phyloP scores from a whole-genome alignment of 2,888 invertebrate genomes.

The Panzeria rudis region DNA sequence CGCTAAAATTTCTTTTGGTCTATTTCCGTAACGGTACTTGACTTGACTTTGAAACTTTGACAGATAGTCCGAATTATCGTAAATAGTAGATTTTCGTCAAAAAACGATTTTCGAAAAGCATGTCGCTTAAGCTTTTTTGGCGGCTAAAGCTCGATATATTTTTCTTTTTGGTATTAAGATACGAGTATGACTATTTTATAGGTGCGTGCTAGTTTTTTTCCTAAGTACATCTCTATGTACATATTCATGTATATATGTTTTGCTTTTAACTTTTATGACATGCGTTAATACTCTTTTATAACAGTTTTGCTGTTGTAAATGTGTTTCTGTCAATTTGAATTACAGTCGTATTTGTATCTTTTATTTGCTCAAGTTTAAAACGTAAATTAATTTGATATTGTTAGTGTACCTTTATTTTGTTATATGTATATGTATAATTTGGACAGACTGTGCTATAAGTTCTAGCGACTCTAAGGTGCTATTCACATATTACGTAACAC shows the following conservation, averaged over 20 bases:
- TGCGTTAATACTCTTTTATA: slow-evolving; percentile 42
- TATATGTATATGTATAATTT: background rate
- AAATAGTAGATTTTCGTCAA: too few species aligned
- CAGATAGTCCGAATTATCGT: too few species aligned
- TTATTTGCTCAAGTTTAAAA: slow-evolving; percentile 51
- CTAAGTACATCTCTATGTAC: background rate
- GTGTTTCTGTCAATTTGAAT: slow-evolving; percentile 2
- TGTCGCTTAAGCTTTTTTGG: too few species aligned
- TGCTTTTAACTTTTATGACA: slow-evolving; percentile 19
- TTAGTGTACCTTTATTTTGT: background rate
- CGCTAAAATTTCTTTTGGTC: too few species aligned
- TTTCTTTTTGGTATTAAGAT: background rate
- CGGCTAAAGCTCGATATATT: too few species aligned
- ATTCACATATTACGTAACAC: too few species aligned
- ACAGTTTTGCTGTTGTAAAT: background rate
- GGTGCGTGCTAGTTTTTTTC: slow-evolving; percentile 42
- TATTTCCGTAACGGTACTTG: too few species aligned
- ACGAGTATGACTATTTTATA: slow-evolving; percentile 24
- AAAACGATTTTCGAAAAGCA: too few species aligned
- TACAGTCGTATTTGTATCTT: slow-evolving; percentile 17
- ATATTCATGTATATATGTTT: background rate
- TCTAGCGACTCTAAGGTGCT: background rate
- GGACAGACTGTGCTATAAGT: background rate
- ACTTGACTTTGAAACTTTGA: too few species aligned
- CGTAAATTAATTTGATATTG: slow-evolving; percentile 22